A percentile compares a stretch with the other conserved stretches of the same genome.
These are phyloP conservation scores for Chloroceryle inda DNA, from an alignment of 2,797 vertebrate species.

Conservation along the genomic window DNA sequence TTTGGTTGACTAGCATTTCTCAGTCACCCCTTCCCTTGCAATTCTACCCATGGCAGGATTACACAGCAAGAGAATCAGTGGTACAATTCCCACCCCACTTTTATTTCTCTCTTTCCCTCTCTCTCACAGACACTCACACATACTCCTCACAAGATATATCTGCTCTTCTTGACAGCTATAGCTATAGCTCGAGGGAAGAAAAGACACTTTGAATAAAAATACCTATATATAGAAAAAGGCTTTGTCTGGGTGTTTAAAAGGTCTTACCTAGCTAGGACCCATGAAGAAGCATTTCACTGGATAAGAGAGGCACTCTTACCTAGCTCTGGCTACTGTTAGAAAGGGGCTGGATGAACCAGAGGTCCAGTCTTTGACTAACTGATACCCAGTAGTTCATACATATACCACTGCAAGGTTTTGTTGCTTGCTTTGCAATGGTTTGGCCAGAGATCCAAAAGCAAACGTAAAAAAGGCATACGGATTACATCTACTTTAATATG, in stretches of 20 bases:
- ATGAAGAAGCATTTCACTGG: not conserved
- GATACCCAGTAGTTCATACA: not conserved
- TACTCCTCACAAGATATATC: constrained; percentile 43
- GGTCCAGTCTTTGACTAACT: not conserved
- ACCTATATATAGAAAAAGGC: constrained; percentile 5
- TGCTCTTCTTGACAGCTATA: constrained; percentile 54
- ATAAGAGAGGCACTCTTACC: not conserved
- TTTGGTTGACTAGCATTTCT: constrained; percentile 15
- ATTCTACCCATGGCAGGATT: not conserved
- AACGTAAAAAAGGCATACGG: not conserved
- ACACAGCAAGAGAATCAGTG: not conserved
- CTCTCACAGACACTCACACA: not conserved
- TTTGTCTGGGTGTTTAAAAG: constrained; percentile 44
- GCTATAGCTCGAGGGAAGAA: constrained; percentile 48
- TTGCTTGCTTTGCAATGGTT: not conserved
- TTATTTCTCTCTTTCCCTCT: not conserved
- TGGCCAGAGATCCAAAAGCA: not conserved
- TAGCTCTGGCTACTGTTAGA: not conserved
- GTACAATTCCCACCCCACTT: constrained; percentile 37
- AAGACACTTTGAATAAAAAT: constrained; percentile 56
- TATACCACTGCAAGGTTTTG: not conserved
- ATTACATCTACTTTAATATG: constrained; percentile 57
- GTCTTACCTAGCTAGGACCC: constrained; percentile 6
- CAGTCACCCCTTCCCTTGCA: constrained; percentile 18
- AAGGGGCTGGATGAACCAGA: not conserved